Evolutionary conservation across 1,140 invertebrate species (phyloP), one percentile per base, ranked within the genome.

Genomic region (Aphaenogaster rudis): DNA sequence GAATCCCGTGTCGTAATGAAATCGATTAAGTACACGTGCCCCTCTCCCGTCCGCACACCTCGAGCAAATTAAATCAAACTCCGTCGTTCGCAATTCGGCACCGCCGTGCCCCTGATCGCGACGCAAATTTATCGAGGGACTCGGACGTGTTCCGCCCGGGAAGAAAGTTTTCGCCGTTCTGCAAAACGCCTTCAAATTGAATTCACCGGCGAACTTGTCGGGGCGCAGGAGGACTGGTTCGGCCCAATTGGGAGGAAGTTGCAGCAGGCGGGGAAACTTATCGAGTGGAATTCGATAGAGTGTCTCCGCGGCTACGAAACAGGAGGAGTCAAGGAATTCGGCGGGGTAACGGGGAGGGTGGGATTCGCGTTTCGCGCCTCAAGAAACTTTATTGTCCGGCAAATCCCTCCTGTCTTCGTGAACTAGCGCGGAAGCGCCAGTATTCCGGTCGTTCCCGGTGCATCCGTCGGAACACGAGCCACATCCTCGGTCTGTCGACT

Each of bases 21-120:
- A 84, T 76, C 42, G 45, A 84, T 63, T 74, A 76, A 74, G 21
- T 13, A 57, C 7, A 2, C 11, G 0, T 5, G 2, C 21, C 17
- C 48, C 67, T 5, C 17, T 11, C 3, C 5, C 50, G 48, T 2
- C 36, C 3, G 33, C 63, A n/a, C 36, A 28, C 21, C 42, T 33
- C 42, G 54, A 48, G 13, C 42, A 61, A 63, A 84, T 84, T 74
- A 74, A 84, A 84, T 84, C 69, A 84, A 84, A 61, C 42, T 50
- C 45, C 17, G 17, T 45, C 61, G 28, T 21, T 48, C 54, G 42
- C 28, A 28, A 74, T 69, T 52, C 61, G 50, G n/a, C n/a, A 7
- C 6, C 48, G 8, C 1, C 42, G 64, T 17, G 36, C 36, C 50
- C 52, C 72, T 39, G 61, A 54, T 39, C n/a, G 48, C 45, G 36